Conservation (phyloP, 2,888 invertebrate genomes). For the Epistrophe grossulariae region DNA sequence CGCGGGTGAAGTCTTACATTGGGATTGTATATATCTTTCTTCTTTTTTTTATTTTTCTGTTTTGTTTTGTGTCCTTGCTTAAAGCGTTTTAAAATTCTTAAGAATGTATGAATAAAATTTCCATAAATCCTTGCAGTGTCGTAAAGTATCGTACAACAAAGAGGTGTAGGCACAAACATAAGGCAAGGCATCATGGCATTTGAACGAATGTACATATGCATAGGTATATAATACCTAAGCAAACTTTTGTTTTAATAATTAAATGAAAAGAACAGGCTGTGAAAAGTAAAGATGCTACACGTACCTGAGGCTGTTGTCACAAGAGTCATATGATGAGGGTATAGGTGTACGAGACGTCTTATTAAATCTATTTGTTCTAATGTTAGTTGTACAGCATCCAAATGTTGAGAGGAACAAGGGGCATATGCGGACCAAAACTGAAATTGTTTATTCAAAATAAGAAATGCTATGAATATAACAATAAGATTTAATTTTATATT, state of each 20-base stretch:
- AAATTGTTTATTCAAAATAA: constrained; percentile 79
- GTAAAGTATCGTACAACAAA: constrained; percentile 22
- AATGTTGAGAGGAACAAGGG: constrained; percentile 91
- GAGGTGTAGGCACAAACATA: constrained; percentile 22
- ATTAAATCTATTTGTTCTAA: constrained; percentile 94
- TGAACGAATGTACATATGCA: constrained; percentile 8
- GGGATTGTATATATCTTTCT: constrained; percentile 42
- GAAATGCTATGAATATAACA: background rate
- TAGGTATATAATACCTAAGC: background rate
- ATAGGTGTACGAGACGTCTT: constrained; percentile 91
- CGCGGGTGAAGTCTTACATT: constrained; percentile 65
- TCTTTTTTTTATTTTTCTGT: constrained; percentile 15
- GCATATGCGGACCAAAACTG: constrained; percentile 96
- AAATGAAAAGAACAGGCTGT: constrained; percentile 43
- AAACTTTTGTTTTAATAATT: constrained; percentile 64
- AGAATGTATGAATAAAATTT: constrained; percentile 71
- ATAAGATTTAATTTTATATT: constrained; percentile 3
- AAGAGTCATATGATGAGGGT: constrained; percentile 90
- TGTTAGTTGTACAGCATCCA: constrained; percentile 92
- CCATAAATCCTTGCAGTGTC: constrained; percentile 60
- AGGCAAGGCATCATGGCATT: background rate
- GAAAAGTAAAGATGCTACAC: constrained; percentile 61
- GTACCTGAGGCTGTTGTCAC: constrained; percentile 92
- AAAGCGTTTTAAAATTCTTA: constrained; percentile 63
- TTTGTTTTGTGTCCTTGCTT: constrained; percentile 60